Conservation (phyloP, 2,797 vertebrate genomes). For the Poeciliopsis presidionis region DNA sequence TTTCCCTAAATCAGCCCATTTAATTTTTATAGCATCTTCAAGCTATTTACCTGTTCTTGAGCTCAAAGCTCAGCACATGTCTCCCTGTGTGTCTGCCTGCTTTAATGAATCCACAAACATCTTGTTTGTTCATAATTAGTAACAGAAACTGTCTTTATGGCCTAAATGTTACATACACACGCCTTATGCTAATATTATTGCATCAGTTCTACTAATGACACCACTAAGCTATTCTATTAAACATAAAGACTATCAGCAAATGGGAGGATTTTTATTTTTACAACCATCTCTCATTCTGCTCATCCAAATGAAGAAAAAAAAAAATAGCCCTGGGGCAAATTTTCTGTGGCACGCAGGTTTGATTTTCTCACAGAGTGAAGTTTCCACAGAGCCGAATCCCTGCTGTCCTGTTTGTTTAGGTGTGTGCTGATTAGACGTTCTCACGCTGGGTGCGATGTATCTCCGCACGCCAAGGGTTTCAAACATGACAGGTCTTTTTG, state of each 20-base stretch:
- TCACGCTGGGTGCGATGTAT: conserved; percentile 79
- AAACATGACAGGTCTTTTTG: conserved; percentile 79
- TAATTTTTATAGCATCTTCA: background rate
- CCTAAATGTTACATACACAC: conserved; percentile 35
- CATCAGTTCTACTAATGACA: conserved; percentile 56
- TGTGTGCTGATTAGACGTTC: conserved; percentile 86
- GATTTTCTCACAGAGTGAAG: conserved; percentile 83
- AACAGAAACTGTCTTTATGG: conserved; percentile 32
- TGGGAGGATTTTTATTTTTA: conserved; percentile 47
- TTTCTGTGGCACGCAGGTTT: conserved; percentile 78
- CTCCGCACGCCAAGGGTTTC: conserved; percentile 66
- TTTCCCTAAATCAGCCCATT: background rate
- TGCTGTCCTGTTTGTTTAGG: conserved; percentile 85
- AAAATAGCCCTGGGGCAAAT: conserved; percentile 60
- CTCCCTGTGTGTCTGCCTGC: conserved; percentile 14
- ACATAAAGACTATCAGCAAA: conserved; percentile 56
- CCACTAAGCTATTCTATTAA: conserved; percentile 59
- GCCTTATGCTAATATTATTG: conserved; percentile 65
- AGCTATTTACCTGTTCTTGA: conserved; percentile 1
- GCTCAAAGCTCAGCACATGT: background rate
- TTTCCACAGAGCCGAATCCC: conserved; percentile 76
- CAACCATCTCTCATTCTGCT: conserved; percentile 63
- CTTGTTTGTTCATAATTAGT: conserved; percentile 46
- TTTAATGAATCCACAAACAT: conserved; percentile 31
- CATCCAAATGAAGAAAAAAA: conserved; percentile 60